Evolutionary conservation across 2,888 invertebrate species (phyloP).

Genomic region (Geophilus truncorum): DNA sequence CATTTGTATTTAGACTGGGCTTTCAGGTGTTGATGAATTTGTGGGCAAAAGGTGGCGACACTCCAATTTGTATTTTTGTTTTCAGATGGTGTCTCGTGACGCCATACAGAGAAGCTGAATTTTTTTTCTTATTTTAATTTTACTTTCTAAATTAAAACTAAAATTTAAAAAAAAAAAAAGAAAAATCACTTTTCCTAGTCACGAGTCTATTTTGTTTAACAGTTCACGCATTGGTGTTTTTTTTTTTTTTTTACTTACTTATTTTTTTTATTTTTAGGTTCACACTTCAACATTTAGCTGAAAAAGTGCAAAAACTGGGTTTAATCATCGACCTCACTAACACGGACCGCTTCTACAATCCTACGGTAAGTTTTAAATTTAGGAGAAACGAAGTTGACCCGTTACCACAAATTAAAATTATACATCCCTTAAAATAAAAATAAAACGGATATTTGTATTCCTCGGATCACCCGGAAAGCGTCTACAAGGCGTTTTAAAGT

Average conservation of each 20-base stretch:
- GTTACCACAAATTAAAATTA: slow-evolving; percentile 13
- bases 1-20: slow-evolving; percentile 11
- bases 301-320: slow-evolving; percentile 20
- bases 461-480: background rate
- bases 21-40: background rate
- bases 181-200: background rate
- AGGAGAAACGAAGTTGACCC: background rate
- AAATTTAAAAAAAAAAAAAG: background rate
- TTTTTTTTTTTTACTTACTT: background rate
- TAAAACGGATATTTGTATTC: slow-evolving; percentile 15
- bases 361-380: slow-evolving; percentile 18
- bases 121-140: background rate
- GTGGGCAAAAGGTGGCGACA: slow-evolving; percentile 7
- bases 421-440: slow-evolving; percentile 18
- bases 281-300: background rate
- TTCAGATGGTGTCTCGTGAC: background rate
- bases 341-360: slow-evolving; percentile 32
- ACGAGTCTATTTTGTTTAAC: background rate
- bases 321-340: slow-evolving; percentile 32
- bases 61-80: background rate
- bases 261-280: slow-evolving; percentile 29
- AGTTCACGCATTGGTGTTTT: background rate
- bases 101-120: background rate
- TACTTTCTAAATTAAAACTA: too few relatives aligned
- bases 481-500: slow-evolving; percentile 5